phyloP scores from a whole-genome alignment of 2,888 invertebrate genomes.

The Melinaea marsaeus region DNA sequence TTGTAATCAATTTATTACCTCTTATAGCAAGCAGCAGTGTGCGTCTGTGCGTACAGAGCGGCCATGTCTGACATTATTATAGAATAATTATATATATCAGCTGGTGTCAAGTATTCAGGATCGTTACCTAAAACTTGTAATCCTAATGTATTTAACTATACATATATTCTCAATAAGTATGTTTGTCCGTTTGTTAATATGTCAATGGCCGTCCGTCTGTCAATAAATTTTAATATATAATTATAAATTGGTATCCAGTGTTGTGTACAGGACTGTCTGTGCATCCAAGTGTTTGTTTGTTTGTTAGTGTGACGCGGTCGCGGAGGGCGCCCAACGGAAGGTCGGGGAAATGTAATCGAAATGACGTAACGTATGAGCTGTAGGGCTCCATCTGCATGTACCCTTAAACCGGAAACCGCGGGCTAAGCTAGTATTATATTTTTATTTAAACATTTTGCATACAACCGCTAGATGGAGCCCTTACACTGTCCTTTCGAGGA shows the following conservation, averaged over 20 bases:
- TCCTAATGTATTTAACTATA: background rate
- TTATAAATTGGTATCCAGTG: no score
- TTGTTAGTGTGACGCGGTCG: conserved; percentile 40
- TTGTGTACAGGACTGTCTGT: background rate
- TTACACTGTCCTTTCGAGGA: background rate
- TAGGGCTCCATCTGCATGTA: conserved; percentile 25
- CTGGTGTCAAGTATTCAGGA: background rate
- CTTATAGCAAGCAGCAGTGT: no score
- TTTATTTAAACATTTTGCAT: background rate
- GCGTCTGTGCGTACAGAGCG: no score
- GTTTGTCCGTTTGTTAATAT: conserved; percentile 9
- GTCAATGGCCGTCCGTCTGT: background rate
- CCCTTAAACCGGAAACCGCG: background rate
- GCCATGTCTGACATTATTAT: background rate
- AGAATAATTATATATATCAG: background rate
- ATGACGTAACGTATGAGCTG: conserved; percentile 22
- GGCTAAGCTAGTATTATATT: background rate
- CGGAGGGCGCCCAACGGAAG: conserved; percentile 38
- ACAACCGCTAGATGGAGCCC: conserved; percentile 2
- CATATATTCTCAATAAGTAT: background rate
- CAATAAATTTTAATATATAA: background rate
- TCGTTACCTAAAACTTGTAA: background rate
- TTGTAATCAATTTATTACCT: no score
- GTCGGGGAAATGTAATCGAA: conserved; percentile 29
- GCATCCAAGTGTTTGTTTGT: conserved; percentile 26